Evolutionary conservation across 1,140 invertebrate species (phyloP), one percentile per base, ranked within the genome.

Genomic region (Venustaconcha ellipsiformis): DNA sequence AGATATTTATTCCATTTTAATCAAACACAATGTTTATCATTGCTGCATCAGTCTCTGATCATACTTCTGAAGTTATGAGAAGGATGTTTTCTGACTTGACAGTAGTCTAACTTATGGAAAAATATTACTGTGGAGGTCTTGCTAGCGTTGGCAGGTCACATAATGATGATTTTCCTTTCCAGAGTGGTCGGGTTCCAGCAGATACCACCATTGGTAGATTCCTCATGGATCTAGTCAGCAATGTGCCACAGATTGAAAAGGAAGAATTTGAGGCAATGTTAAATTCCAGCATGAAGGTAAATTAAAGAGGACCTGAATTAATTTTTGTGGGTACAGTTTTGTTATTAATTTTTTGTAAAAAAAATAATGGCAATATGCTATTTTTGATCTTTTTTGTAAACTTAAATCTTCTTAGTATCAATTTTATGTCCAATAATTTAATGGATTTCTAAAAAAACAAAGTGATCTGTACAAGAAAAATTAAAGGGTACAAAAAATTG

Each of bases 181-280:
- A 91, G 84, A 92, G 93, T 68, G 94, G 94, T 63, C 88, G 89
- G 79, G 93, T 94, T 81, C 92, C 93, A 80, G 83, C 90, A 17
- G 94, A 95, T 56, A 94, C 95, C 67, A 79, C 90, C 78, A 94
- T 96, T 17, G 97, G 97, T 5, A 91, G 97, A 74, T 93, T 94
- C 80, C 92, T 99, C 66, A 91, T 98, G 56, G 94, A 97, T 89
- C 93, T 99, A 86, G 95, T 97, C 56, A 94, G 96, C 89, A 94
- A 95, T 55, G 90, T 97, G 69, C 97, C 97, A 23, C 95, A 96
- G 87, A 96, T 98, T 92, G 93, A 93, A 23, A 92, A 93, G 58
- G 95, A 97, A 86, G 94, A 97, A 86, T 98, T 99, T 90, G 96
- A 96, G 30, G 93, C 96, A 79, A 97, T 98, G 95, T 94, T 99